A percentile compares a stretch with the other conserved stretches of the same genome.
phyloP scores from a whole-genome alignment of 2,797 vertebrate species.

The Erpetoichthys calabaricus region DNA sequence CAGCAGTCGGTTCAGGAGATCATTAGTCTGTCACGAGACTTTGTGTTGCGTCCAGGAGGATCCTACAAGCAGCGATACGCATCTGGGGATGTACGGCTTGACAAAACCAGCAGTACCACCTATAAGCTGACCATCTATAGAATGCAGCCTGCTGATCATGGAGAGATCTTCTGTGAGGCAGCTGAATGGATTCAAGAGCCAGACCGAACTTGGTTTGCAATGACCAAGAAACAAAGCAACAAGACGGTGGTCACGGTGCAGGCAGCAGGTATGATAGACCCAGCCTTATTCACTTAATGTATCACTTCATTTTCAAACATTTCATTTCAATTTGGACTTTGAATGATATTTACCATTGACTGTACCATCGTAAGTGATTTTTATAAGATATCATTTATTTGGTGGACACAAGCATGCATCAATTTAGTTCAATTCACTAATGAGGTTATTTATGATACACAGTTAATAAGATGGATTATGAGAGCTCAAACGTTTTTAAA shows the following conservation, averaged over 20 bases:
- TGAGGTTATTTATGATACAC: no score
- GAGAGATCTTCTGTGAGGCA: conserved; percentile 85
- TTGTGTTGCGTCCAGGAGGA: conserved; percentile 66
- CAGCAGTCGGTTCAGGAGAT: conserved; percentile 57
- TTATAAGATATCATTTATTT: no score
- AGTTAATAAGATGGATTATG: no score
- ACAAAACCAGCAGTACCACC: conserved; percentile 71
- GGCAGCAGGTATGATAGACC: conserved; percentile 62
- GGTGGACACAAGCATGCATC: no score
- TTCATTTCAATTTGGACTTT: no score
- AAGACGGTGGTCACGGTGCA: conserved; percentile 74
- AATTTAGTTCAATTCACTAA: no score
- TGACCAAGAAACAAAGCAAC: conserved; percentile 85
- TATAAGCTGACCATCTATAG: conserved; percentile 83
- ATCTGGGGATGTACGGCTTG: conserved; percentile 74
- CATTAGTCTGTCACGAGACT: conserved; percentile 77
- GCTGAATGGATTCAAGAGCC: conserved; percentile 91
- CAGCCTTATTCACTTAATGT: no score
- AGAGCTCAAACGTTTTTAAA: no score
- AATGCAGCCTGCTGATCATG: conserved; percentile 82
- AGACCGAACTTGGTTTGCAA: conserved; percentile 76
- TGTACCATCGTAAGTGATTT: no score
- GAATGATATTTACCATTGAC: no score
- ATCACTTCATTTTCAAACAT: no score
- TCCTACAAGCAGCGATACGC: conserved; percentile 73